These are phyloP conservation scores for Elegia similella DNA, from an alignment of 2,888 invertebrate species.

Conservation along the genomic window DNA sequence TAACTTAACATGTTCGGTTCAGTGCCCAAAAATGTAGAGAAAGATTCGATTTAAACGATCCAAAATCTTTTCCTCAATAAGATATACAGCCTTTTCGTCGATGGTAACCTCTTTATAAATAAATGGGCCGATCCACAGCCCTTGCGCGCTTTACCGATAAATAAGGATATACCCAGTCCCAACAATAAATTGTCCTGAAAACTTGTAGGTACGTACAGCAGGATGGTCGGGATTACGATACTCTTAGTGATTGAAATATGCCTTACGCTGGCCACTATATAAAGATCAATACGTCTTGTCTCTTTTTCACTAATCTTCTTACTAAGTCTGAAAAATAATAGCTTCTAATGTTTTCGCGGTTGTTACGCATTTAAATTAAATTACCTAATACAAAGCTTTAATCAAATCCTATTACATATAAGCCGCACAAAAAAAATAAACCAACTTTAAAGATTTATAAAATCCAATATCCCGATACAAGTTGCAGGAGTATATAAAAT, in stretches of 20 bases:
- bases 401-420: too few relatives aligned
- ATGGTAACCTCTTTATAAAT: constrained; percentile 32
- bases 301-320: too few relatives aligned
- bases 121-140: constrained; percentile 28
- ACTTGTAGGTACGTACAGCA: constrained; percentile 19
- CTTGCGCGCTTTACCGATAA: constrained; percentile 29
- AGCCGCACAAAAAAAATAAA: too few relatives aligned
- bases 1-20: neutral
- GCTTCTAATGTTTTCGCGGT: too few relatives aligned
- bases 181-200: constrained; percentile 28
- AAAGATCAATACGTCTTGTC: too few relatives aligned
- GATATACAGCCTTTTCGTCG: constrained; percentile 26
- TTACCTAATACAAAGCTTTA: too few relatives aligned
- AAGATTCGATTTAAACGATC: constrained; percentile 24
- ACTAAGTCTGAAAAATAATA: too few relatives aligned
- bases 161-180: constrained; percentile 30
- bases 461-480: too few relatives aligned
- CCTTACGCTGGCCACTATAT: neutral
- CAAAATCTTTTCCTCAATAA: constrained; percentile 24
- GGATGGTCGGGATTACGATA: constrained; percentile 24
- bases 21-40: neutral
- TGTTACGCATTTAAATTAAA: too few relatives aligned
- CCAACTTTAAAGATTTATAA: too few relatives aligned
- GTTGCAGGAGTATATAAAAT: too few relatives aligned
- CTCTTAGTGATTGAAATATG: constrained; percentile 6